Conservation (phyloP, 1,140 invertebrate genomes). For the Papilio polytes region DNA sequence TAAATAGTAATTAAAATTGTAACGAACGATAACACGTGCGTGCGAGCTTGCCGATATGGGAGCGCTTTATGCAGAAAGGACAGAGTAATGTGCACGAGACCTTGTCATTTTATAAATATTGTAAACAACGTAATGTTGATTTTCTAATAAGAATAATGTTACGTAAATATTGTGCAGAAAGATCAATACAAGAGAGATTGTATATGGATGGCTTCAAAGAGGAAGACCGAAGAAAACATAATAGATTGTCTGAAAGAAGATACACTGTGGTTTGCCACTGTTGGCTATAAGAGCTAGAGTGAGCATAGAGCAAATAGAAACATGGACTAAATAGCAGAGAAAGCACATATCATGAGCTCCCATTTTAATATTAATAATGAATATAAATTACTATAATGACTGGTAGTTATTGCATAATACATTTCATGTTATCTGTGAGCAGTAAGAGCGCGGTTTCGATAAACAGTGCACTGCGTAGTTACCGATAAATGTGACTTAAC, state of each 20-base stretch:
- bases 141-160: too few relatives aligned
- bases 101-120: conserved; percentile 21
- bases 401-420: conserved; percentile 43
- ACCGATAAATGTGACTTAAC: conserved; percentile 67
- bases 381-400: not conserved
- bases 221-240: too few relatives aligned
- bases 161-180: too few relatives aligned
- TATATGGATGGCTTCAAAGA: too few relatives aligned
- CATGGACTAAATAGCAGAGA: too few relatives aligned
- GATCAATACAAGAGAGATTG: too few relatives aligned
- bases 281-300: too few relatives aligned
- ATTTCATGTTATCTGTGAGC: conserved; percentile 61
- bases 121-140: not conserved
- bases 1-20: conserved; percentile 75
- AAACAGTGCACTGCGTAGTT: conserved; percentile 63
- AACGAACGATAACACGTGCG: conserved; percentile 64
- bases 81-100: conserved; percentile 19
- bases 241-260: too few relatives aligned
- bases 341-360: too few relatives aligned
- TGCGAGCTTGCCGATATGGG: conserved; percentile 50
- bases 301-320: too few relatives aligned
- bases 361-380: not conserved
- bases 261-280: too few relatives aligned
- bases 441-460: conserved; percentile 52
- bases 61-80: conserved; percentile 43